Conservation (phyloP, 2,797 vertebrate species). For the Rhinella marina region DNA sequence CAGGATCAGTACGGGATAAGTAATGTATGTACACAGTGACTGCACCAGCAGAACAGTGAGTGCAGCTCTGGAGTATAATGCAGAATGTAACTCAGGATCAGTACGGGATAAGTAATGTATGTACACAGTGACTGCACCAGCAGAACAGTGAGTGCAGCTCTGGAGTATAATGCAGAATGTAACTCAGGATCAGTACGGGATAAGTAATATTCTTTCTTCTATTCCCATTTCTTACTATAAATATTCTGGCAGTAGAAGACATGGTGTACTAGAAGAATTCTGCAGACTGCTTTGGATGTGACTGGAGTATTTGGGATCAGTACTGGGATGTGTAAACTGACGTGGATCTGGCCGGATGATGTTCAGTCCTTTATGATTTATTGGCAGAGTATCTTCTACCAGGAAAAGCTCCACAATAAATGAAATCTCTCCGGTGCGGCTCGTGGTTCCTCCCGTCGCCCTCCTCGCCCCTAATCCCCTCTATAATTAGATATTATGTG, state of each 20-base stretch:
- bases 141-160: slow-evolving; percentile 7
- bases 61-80: background rate
- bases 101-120: background rate
- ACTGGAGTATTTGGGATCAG: background rate
- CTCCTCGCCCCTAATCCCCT: background rate
- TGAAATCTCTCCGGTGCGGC: background rate
- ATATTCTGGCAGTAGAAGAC: background rate
- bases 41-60: background rate
- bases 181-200: no score
- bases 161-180: background rate
- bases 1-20: background rate
- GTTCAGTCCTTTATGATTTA: background rate
- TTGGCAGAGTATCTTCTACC: background rate
- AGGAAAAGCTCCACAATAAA: background rate
- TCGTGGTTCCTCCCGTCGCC: background rate
- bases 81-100: background rate
- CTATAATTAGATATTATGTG: slow-evolving; percentile 2
- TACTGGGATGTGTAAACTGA: background rate
- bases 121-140: background rate
- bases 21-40: background rate
- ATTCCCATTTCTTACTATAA: background rate
- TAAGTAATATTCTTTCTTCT: no score
- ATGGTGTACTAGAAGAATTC: background rate
- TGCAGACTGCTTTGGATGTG: background rate
- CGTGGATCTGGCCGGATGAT: background rate